Evolutionary conservation across 2,113 vertebrate species (phyloP).

Genomic region (Polypterus bichir): DNA sequence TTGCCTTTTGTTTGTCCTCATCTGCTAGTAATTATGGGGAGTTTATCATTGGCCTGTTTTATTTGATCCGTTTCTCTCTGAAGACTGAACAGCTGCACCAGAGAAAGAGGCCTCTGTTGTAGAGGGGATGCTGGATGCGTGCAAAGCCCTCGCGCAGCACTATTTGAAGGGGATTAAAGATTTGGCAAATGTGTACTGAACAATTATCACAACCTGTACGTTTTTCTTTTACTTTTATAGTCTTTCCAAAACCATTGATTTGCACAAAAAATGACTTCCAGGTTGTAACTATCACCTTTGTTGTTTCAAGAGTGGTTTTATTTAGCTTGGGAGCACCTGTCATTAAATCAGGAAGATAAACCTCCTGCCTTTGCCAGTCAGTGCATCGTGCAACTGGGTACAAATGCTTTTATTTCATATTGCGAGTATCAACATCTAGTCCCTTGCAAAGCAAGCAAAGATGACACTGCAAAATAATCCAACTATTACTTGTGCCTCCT

Average conservation of each 20-base stretch:
- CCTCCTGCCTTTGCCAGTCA: no score
- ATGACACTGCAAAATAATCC: no score
- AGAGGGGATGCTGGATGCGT: constrained; percentile 22
- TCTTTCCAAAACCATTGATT: constrained; percentile 6
- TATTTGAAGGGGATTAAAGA: constrained; percentile 18
- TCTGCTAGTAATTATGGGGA: constrained; percentile 43
- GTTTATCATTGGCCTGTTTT: constrained; percentile 42
- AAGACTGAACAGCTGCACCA: constrained; percentile 34
- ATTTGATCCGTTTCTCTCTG: constrained; percentile 31
- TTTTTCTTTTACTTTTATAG: constrained; percentile 20
- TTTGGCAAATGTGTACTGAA: constrained; percentile 36
- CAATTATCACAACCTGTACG: constrained; percentile 36
- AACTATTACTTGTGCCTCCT: no score
- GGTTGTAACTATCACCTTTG: constrained; percentile 14
- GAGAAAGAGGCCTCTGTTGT: constrained; percentile 20
- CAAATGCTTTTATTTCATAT: no score
- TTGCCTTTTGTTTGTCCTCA: constrained; percentile 20
- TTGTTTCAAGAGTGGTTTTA: neutral
- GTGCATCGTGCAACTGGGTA: no score
- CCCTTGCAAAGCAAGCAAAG: no score
- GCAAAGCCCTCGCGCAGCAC: constrained; percentile 32
- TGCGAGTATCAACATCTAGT: no score
- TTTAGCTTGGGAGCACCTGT: no score
- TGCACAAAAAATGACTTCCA: constrained; percentile 11
- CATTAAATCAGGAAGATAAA: no score